These are phyloP conservation scores for Endomychus coccineus DNA, from an alignment of 2,888 invertebrate genomes.

Conservation along the genomic window DNA sequence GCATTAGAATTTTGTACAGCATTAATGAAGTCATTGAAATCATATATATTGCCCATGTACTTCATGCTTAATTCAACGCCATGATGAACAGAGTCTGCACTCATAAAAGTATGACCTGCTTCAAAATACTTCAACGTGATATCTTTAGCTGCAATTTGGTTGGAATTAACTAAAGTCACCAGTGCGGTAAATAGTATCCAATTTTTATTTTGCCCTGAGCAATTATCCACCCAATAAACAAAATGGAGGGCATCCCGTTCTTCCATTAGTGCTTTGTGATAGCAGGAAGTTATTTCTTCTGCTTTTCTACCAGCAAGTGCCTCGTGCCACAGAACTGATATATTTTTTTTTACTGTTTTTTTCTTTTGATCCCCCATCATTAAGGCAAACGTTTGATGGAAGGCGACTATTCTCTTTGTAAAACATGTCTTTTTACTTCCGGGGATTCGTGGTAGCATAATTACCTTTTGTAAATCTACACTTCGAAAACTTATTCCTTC, in stretches of 20 bases:
- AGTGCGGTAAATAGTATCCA: conserved; percentile 18
- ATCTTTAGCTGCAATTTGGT: conserved; percentile 9
- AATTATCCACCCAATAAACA: conserved; percentile 21
- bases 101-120: conserved; percentile 23
- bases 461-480: no score
- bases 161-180: conserved; percentile 19
- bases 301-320: conserved; percentile 30
- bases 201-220: conserved; percentile 21
- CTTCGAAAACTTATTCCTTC: no score
- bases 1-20: conserved; percentile 15
- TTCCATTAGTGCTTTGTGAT: conserved; percentile 14
- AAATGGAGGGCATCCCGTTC: conserved; percentile 14
- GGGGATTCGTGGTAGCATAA: no score
- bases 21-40: conserved; percentile 16
- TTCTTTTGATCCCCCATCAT: no score
- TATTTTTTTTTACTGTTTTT: no score
- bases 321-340: conserved; percentile 30
- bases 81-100: conserved; percentile 19
- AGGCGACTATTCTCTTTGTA: no score
- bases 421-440: no score
- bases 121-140: conserved; percentile 20
- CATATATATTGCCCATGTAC: conserved; percentile 15
- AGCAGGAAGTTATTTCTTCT: conserved; percentile 23
- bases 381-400: no score
- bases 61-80: conserved; percentile 18